A percentile compares a stretch with the other conserved stretches of the same genome.
Conservation (phyloP, 2,888 invertebrate genomes). For the Helleia helle region DNA sequence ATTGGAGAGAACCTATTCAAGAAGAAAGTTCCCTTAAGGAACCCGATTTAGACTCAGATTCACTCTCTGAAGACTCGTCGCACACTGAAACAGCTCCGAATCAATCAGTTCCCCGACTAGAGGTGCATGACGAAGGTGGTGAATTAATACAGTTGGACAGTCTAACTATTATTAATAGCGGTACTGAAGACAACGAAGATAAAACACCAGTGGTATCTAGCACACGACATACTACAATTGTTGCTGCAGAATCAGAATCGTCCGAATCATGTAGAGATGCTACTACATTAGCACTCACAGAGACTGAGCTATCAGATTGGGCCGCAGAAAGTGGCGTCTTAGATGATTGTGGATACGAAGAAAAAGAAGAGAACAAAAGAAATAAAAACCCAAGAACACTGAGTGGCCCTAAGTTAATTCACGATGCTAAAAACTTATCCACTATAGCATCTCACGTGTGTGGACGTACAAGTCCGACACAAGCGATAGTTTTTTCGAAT, state of each 20-base stretch:
- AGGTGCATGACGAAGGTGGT: conserved; percentile 82
- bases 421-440: conserved; percentile 54
- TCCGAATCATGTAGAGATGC: conserved; percentile 82
- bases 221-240: conserved; percentile 51
- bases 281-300: conserved; percentile 83
- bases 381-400: conserved; percentile 46
- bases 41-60: conserved; percentile 71
- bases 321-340: conserved; percentile 86
- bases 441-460: conserved; percentile 57
- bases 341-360: conserved; percentile 78
- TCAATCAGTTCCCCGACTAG: conserved; percentile 78
- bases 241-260: conserved; percentile 58
- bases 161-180: conserved; percentile 60
- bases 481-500: conserved; percentile 51
- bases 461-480: conserved; percentile 44
- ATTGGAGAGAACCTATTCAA: conserved; percentile 63
- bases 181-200: conserved; percentile 38
- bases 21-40: conserved; percentile 36
- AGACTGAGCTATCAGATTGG: conserved; percentile 93
- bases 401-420: conserved; percentile 48
- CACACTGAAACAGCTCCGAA: conserved; percentile 51
- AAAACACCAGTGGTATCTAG: conserved; percentile 38
- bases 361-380: conserved; percentile 43
- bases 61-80: conserved; percentile 56
- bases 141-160: conserved; percentile 77